Percentiles rank a stretch among this genome's conserved stretches.
Conservation (phyloP, 1,140 invertebrate genomes). For the Apocrypta bakeri region DNA sequence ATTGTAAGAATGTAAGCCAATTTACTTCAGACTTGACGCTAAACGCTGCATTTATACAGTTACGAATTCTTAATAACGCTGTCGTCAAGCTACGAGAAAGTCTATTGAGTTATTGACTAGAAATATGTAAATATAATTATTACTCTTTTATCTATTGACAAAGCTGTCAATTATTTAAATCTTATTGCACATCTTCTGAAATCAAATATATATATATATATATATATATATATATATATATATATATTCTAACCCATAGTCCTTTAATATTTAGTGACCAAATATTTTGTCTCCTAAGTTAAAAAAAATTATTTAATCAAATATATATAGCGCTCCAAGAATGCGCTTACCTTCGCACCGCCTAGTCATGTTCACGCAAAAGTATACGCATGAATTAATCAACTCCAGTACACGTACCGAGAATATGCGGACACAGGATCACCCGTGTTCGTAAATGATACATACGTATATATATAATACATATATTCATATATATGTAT, state of each 20-base stretch:
- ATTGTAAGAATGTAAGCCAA: background rate
- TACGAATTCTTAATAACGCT: too few relatives aligned
- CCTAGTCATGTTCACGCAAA: background rate
- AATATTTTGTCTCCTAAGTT: too few relatives aligned
- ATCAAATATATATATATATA: too few relatives aligned
- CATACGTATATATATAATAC: slow-evolving; percentile 67
- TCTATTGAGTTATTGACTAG: background rate
- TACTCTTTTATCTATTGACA: background rate
- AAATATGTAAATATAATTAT: background rate
- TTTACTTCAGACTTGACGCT: too few relatives aligned
- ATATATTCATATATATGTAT: slow-evolving; percentile 61
- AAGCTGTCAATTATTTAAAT: background rate
- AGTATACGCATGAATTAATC: slow-evolving; percentile 31
- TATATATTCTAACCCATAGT: too few relatives aligned
- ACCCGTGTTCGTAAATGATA: slow-evolving; percentile 64
- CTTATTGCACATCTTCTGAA: too few relatives aligned
- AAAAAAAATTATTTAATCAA: too few relatives aligned
- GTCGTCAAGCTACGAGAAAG: too few relatives aligned
- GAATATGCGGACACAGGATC: background rate
- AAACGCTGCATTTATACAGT: too few relatives aligned
- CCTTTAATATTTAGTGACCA: too few relatives aligned
- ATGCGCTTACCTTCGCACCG: background rate
- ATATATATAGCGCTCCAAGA: too few relatives aligned
- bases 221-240: too few relatives aligned
- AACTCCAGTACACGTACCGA: background rate